These are phyloP conservation scores for Danio albolineatus DNA, from an alignment of 2,797 vertebrate genomes.

Conservation along the genomic window DNA sequence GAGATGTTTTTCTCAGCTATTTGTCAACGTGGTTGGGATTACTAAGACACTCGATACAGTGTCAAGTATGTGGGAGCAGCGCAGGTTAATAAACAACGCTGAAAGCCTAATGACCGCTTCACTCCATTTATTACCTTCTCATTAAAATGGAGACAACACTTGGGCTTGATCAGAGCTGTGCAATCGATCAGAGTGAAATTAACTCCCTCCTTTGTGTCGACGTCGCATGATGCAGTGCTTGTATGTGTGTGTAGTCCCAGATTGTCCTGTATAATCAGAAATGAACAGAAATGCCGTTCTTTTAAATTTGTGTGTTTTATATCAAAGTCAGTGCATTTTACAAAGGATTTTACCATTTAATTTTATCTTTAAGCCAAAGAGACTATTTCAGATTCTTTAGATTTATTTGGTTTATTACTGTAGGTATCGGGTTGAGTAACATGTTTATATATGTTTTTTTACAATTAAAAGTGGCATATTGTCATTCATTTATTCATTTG, in stretches of 20 bases:
- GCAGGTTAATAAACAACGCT: slow-evolving; percentile 63
- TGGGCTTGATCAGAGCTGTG: slow-evolving; percentile 65
- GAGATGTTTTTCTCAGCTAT: slow-evolving; percentile 19
- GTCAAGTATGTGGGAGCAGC: slow-evolving; percentile 49
- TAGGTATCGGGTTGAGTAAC: no score
- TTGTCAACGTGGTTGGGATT: slow-evolving; percentile 20
- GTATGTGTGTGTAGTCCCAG: not conserved
- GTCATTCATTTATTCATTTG: no score
- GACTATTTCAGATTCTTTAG: no score
- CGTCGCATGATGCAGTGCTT: not conserved
- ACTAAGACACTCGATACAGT: slow-evolving; percentile 34
- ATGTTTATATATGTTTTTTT: no score
- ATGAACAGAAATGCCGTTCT: not conserved
- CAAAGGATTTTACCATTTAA: not conserved
- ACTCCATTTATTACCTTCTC: slow-evolving; percentile 71
- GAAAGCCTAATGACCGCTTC: slow-evolving; percentile 57
- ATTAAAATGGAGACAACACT: slow-evolving; percentile 72
- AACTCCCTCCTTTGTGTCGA: slow-evolving; percentile 52
- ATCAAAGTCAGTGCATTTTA: not conserved
- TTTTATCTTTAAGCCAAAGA: not conserved
- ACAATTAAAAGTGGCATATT: no score
- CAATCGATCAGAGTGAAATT: slow-evolving; percentile 71
- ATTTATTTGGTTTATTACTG: no score
- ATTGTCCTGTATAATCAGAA: not conserved
- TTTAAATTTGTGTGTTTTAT: not conserved